Base-by-base conservation (phyloP, 2,888 invertebrate species). In the Gastracanthus pulcherrimus region DNA sequence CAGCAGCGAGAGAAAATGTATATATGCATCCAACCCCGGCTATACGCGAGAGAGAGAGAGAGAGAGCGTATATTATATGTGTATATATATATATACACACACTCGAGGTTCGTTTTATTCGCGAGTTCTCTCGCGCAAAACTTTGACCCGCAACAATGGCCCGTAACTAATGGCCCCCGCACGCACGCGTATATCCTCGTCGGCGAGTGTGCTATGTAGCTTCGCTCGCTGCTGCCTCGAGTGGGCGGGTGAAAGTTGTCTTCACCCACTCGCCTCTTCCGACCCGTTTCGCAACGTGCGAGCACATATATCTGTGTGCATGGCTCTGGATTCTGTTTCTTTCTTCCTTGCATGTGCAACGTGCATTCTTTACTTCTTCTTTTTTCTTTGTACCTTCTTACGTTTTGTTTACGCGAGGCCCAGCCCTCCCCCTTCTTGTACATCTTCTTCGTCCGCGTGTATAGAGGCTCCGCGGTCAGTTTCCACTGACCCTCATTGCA, bases 221-320 rank as follows among this genome's bases (percentile, higher is more conserved):
- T 13, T n/a, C 36, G 36, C n/a, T n/a, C n/a, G 80, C 74, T 81
- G 74, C 76, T 79, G 81, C 71, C 84, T 64, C 70, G 41, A 86
- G 89, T 89, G 86, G 89, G 89, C 86, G 88, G 86, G 89, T 89
- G 89, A 89, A 90, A 89, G 90, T 89, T 87, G 86, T 87, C 84
- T 81, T 87, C 85, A 84, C 87, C 86, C 86, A 81, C 80, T 85
- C 81, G 74, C 34, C 70, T 77, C 76, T 77, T 72, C 29, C 67
- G 67, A 72, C 58, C 72, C 36, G 23, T 45, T 67, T 71, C 19
- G 51, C 31, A 19, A 16, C 34, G 3, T 55, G 13, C 58, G 7
- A 19, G 4, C n/a, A 45, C 45, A 13, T n/a, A 34, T 19, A 31
- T 19, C 41, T 31, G 60, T 41, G 62, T 38, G 36, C 36, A 36